Percentiles rank a stretch among this genome's conserved stretches.
Evolutionary conservation across 2,797 vertebrate species (phyloP).

Genomic region (Syngnathus acus): DNA sequence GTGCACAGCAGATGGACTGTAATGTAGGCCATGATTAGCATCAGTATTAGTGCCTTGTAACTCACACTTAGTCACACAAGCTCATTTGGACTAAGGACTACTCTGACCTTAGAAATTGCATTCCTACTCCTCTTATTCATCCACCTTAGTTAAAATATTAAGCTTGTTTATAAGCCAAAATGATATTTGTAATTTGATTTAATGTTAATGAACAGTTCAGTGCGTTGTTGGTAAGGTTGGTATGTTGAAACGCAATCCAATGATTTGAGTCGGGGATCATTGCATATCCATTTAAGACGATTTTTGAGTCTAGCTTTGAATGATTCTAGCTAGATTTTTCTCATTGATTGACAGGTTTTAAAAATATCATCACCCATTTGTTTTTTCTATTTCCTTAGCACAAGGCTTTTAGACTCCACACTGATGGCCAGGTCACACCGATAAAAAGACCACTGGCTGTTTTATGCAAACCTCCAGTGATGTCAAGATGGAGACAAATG

Average conservation of each 20-base stretch:
- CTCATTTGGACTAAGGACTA: constrained; percentile 51
- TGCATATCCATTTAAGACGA: background rate
- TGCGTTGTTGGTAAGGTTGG: constrained; percentile 63
- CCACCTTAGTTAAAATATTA: constrained; percentile 35
- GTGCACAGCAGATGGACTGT: constrained; percentile 67
- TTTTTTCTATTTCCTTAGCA: background rate
- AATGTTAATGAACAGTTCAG: constrained; percentile 63
- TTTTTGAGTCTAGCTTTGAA: background rate
- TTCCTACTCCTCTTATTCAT: constrained; percentile 5
- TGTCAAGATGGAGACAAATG: background rate
- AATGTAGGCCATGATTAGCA: constrained; percentile 61
- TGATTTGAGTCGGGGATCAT: background rate
- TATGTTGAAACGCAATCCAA: constrained; percentile 29
- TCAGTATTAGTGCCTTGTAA: constrained; percentile 58
- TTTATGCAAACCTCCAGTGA: background rate
- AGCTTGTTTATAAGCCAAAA: constrained; percentile 64
- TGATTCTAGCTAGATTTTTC: background rate
- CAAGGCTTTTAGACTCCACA: background rate
- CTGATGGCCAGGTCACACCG: background rate
- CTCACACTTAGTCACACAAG: constrained; percentile 54
- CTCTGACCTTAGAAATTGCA: constrained; percentile 28
- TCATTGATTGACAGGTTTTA: background rate
- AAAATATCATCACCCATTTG: background rate
- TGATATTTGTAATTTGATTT: constrained; percentile 75
- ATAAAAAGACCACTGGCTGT: background rate